These are phyloP conservation scores for Acridotheres tristis DNA, from an alignment of 2,797 vertebrate species.

Conservation along the genomic window DNA sequence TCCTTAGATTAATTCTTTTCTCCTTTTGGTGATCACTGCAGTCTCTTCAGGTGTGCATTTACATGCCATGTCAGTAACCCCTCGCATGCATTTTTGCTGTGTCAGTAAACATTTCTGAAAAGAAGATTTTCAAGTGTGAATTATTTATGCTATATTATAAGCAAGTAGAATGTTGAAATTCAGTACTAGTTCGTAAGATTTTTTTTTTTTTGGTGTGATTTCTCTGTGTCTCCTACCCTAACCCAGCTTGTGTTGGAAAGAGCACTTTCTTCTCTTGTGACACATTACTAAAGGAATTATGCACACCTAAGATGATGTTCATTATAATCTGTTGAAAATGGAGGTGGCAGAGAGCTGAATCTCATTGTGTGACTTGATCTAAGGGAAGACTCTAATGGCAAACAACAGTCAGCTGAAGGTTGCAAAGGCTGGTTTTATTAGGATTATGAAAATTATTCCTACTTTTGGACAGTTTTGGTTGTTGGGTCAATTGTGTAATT, in stretches of 20 bases:
- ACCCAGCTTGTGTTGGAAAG: constrained; percentile 28
- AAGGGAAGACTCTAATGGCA: constrained; percentile 49
- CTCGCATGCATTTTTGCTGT: constrained; percentile 79
- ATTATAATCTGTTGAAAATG: constrained; percentile 22
- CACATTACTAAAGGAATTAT: constrained; percentile 24
- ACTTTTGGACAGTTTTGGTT: neutral
- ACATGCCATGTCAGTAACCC: constrained; percentile 36
- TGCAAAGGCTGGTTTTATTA: constrained; percentile 26
- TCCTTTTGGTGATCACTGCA: neutral
- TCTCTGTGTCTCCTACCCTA: constrained; percentile 24
- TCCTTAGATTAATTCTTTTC: neutral
- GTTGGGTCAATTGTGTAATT: neutral
- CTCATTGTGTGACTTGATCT: constrained; percentile 14
- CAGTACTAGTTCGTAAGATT: constrained; percentile 73
- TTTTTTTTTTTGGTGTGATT: constrained; percentile 72
- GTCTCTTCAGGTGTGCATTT: constrained; percentile 5
- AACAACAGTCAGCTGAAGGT: neutral
- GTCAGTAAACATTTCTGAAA: constrained; percentile 91
- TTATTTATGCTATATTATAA: constrained; percentile 89
- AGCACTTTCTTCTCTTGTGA: constrained; percentile 50
- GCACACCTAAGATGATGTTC: constrained; percentile 43
- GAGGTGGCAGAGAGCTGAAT: constrained; percentile 51
- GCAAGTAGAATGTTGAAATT: constrained; percentile 82
- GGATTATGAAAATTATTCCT: neutral
- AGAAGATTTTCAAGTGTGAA: constrained; percentile 85